A percentile compares a stretch with the other conserved stretches of the same genome.
phyloP scores from a whole-genome alignment of 2,113 vertebrate genomes.

The human region GRCh38 chr3:60915001-60915500 shows the following conservation, averaged over 20 bases:
- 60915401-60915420: conserved; percentile 40
- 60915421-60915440: conserved; percentile 33
- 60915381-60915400: conserved; percentile 39
- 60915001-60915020: conserved; percentile 74
- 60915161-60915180: background rate
- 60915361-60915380: background rate
- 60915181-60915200: conserved; percentile 36
- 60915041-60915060: conserved; percentile 71
- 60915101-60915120: conserved; percentile 68
- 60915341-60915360: background rate
- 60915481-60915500: conserved; percentile 49
- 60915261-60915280: conserved; percentile 5
- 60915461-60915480: conserved; percentile 35
- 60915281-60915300: background rate
- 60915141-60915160: conserved; percentile 53
- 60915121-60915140: conserved; percentile 61
- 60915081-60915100: conserved; percentile 61
- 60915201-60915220: conserved; percentile 58
- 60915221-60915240: background rate
- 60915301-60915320: background rate
- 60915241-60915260: conserved; percentile 24
- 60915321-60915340: conserved; percentile 32
- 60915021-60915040: conserved; percentile 59
- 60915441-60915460: background rate
- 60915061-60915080: conserved; percentile 55